Base-by-base conservation (phyloP, 2,113 vertebrate species). In the Tetrax tetrax region DNA sequence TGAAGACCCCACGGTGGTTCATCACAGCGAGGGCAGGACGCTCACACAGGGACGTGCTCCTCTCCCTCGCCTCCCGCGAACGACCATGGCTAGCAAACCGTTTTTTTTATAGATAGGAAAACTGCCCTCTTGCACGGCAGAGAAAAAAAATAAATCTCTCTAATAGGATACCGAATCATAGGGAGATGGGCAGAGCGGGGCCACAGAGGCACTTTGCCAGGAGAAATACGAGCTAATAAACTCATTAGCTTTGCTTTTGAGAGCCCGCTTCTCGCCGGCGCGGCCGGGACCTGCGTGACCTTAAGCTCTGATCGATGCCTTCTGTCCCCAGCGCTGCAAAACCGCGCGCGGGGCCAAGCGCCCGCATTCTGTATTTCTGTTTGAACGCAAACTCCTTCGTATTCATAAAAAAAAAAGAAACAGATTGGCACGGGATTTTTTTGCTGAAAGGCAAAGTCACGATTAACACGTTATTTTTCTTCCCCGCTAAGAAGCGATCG, bases 61-160 rank as follows among this genome's bases (percentile, higher is more conserved):
- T 51, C 75, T 31, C 61, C 68, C 50, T 82, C 47, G 11, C 17
- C 38, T 77, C 50, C 60, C 2, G 0, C 6, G 1, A 33, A 29
- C 3, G 0, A 38, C 56, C 50, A 3, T 12, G 18, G 27, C 70
- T 17, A n/a, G 24, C 48, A n/a, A 57, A n/a, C 50, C 0, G 0
- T n/a, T n/a, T n/a, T 28, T n/a, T 47, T 24, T 6, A 33, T 2
- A 15, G 51, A 5, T 13, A 19, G n/a, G 25, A 53, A 76, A 93
- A 51, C 14, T 1, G 0, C 38, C 21, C 28, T 41, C 45, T 53
- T 23, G 43, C 20, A 47, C 1, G 0, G 70, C 47, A 45, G 25
- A 65, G 71, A 15, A 12, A 35, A 29, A 80, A n/a, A 70, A 77
- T 27, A 43, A 43, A 79, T 35, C 51, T 60, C 28, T 82, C 35